phyloP scores from a whole-genome alignment of 2,113 vertebrate genomes.

The Formicarius rufipectus region DNA sequence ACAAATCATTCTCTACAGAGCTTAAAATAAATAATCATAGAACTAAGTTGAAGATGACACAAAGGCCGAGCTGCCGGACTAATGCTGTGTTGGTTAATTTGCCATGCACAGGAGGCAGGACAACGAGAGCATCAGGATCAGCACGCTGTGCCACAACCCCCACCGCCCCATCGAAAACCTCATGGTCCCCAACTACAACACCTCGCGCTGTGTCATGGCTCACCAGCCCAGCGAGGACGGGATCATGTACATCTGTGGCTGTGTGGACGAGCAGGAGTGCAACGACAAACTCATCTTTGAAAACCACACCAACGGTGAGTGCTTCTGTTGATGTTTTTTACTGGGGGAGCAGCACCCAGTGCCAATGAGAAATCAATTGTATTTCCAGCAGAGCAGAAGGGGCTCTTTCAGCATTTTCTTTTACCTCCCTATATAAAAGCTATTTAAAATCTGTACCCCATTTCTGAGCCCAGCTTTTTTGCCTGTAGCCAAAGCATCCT shows the following conservation, averaged over 20 bases:
- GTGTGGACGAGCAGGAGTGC: conserved; percentile 84
- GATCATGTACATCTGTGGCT: conserved; percentile 81
- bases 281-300: conserved; percentile 88
- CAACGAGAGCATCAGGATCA: conserved; percentile 83
- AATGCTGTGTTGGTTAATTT: accelerated
- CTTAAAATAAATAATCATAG: neutral
- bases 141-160: conserved; percentile 84
- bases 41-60: neutral
- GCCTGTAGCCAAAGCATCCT: neutral
- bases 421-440: neutral
- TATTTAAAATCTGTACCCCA: accelerated
- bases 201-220: conserved; percentile 81
- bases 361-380: accelerated
- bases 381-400: neutral
- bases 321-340: neutral
- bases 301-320: conserved; percentile 80
- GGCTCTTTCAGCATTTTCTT: neutral
- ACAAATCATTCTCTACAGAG: neutral
- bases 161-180: conserved; percentile 79
- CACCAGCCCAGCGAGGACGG: conserved; percentile 69
- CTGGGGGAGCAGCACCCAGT: neutral
- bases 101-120: conserved; percentile 76
- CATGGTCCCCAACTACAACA: conserved; percentile 81
- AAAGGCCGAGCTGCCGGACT: neutral
- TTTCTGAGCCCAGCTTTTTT: neutral